phyloP scores from a whole-genome alignment of 2,113 vertebrate species.

The Calcarius ornatus region DNA sequence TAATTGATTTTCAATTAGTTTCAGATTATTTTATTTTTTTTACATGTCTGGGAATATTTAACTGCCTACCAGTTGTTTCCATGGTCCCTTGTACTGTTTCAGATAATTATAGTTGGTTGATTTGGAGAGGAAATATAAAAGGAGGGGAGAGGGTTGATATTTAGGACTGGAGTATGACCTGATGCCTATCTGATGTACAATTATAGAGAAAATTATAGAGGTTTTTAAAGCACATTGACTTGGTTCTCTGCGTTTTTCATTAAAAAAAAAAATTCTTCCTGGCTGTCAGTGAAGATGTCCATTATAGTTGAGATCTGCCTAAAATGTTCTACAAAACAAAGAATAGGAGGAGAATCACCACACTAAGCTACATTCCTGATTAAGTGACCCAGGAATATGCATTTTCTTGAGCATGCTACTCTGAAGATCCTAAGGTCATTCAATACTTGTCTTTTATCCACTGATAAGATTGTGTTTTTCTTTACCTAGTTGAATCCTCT shows the following conservation, averaged over 20 bases:
- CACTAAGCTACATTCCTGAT: neutral
- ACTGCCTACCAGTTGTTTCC: neutral
- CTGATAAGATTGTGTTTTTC: slow-evolving; percentile 11
- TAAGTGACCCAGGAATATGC: neutral
- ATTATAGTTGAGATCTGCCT: neutral
- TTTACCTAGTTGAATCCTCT: slow-evolving; percentile 10
- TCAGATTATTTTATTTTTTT: neutral
- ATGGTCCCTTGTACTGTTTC: neutral
- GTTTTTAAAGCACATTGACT: neutral
- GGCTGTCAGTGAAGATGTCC: neutral
- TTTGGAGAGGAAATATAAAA: neutral
- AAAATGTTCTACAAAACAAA: neutral
- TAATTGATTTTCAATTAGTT: neutral
- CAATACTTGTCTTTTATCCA: slow-evolving; percentile 2
- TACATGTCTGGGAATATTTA: neutral
- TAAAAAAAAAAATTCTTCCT: neutral
- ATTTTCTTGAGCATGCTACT: neutral
- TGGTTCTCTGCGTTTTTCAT: neutral
- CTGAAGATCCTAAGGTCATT: neutral
- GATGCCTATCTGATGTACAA: neutral
- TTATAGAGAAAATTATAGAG: neutral
- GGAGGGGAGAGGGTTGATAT: neutral
- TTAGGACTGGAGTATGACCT: neutral
- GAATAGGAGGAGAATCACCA: neutral
- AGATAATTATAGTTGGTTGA: neutral